phyloP scores from a whole-genome alignment of 2,888 invertebrate species.

The Iselma pallidipennis region DNA sequence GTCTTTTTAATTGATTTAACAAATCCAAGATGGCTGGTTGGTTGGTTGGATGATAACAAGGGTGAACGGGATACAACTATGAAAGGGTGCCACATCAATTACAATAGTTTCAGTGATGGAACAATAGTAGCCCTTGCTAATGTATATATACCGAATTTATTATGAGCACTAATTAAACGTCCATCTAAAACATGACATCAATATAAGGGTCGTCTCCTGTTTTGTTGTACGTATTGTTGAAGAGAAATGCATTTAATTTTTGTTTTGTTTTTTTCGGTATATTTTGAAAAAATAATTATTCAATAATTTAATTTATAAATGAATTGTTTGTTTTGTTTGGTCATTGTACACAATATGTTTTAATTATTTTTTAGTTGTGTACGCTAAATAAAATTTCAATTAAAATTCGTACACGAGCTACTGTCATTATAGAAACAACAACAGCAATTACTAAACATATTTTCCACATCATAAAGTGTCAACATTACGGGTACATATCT shows the following conservation, averaged over 20 bases:
- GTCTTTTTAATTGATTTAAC: conserved; percentile 5
- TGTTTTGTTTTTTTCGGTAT: neutral
- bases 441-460: conserved; percentile 1
- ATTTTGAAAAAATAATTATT: neutral
- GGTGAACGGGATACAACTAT: conserved; percentile 12
- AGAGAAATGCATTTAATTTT: too few species aligned
- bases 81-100: conserved; percentile 24
- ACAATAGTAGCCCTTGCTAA: conserved; percentile 6
- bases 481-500: neutral
- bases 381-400: conserved; percentile 21
- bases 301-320: neutral
- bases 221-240: neutral
- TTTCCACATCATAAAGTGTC: conserved; percentile 7
- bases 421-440: neutral
- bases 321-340: too few species aligned
- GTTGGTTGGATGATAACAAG: conserved; percentile 9
- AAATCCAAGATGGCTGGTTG: conserved; percentile 20
- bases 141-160: conserved; percentile 25
- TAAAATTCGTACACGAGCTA: conserved; percentile 3
- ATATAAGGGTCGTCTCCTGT: conserved; percentile 14
- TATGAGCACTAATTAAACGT: conserved; percentile 24
- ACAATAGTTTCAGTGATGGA: conserved; percentile 9
- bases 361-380: conserved; percentile 3
- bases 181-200: conserved; percentile 19
- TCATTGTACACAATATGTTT: conserved; percentile 3